Evolutionary conservation across 2,888 invertebrate species (phyloP).

Genomic region (Cataglyphis cursor): DNA sequence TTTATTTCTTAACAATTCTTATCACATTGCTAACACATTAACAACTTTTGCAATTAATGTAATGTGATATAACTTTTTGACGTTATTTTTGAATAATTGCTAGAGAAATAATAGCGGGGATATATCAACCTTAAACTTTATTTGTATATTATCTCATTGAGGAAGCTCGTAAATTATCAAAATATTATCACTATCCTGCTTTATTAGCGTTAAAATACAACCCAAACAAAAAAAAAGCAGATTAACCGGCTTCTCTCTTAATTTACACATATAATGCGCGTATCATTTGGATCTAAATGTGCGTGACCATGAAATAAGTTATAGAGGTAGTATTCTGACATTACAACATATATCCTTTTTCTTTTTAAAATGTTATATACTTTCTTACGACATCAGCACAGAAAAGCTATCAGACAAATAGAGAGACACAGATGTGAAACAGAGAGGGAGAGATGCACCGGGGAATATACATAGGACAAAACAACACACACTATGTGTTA

Average conservation of each 20-base stretch:
- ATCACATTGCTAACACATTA: neutral
- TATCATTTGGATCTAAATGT: conserved; percentile 26
- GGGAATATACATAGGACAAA: conserved; percentile 17
- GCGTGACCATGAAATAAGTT: conserved; percentile 33
- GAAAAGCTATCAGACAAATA: neutral
- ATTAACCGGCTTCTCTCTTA: conserved; percentile 9
- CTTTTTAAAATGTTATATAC: neutral
- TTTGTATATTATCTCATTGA: conserved; percentile 4
- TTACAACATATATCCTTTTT: neutral
- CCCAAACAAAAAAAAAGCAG: neutral
- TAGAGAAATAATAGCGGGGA: neutral
- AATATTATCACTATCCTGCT: conserved; percentile 16
- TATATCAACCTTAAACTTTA: conserved; percentile 25
- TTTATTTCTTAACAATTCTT: neutral
- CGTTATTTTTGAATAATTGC: conserved; percentile 7
- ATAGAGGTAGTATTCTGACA: conserved; percentile 3
- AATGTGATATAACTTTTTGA: neutral
- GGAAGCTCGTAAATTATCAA: conserved; percentile 26
- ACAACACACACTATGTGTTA: conserved; percentile 33
- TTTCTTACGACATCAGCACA: neutral
- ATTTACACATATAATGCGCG: neutral
- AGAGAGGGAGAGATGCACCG: neutral
- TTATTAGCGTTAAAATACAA: conserved; percentile 32
- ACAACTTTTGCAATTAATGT: conserved; percentile 6
- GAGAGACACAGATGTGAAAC: neutral